Evolutionary conservation across 1,140 invertebrate species (phyloP).

Genomic region (Drosophila grimshawi): DNA sequence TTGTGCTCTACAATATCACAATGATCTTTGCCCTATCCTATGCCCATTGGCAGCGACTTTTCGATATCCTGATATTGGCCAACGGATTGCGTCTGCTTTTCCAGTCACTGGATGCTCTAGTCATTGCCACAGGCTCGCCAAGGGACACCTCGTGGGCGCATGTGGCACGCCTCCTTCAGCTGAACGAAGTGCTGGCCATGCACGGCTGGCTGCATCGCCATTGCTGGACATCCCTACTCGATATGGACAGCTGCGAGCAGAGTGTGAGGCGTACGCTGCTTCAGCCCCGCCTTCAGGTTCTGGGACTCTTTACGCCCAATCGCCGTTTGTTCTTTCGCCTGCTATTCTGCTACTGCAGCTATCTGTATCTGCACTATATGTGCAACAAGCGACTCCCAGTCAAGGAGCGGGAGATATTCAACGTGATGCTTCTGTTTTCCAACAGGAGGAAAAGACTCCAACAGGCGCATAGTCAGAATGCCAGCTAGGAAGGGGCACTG

Average conservation of each 20-base stretch:
- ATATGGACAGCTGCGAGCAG: slow-evolving; percentile 33
- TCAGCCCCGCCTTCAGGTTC: slow-evolving; percentile 34
- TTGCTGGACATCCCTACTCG: slow-evolving; percentile 8
- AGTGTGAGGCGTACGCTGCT: slow-evolving; percentile 18
- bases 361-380: slow-evolving; percentile 50
- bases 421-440: slow-evolving; percentile 7
- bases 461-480: not conserved
- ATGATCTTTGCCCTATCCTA: slow-evolving; percentile 51
- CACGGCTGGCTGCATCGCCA: slow-evolving; percentile 47
- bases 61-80: slow-evolving; percentile 30
- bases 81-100: slow-evolving; percentile 48
- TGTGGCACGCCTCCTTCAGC: slow-evolving; percentile 40
- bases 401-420: slow-evolving; percentile 36
- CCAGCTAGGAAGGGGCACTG: too few relatives aligned
- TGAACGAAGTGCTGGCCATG: slow-evolving; percentile 37
- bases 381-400: slow-evolving; percentile 47
- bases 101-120: slow-evolving; percentile 33
- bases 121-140: slow-evolving; percentile 5
- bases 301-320: slow-evolving; percentile 54
- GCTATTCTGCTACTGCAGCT: slow-evolving; percentile 41
- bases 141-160: slow-evolving; percentile 49
- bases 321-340: slow-evolving; percentile 48
- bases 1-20: slow-evolving; percentile 53
- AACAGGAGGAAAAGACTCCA: not conserved
- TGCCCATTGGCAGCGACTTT: slow-evolving; percentile 28